These are phyloP conservation scores for Pelosia muscerda DNA, from an alignment of 2,888 invertebrate genomes.

Conservation along the genomic window DNA sequence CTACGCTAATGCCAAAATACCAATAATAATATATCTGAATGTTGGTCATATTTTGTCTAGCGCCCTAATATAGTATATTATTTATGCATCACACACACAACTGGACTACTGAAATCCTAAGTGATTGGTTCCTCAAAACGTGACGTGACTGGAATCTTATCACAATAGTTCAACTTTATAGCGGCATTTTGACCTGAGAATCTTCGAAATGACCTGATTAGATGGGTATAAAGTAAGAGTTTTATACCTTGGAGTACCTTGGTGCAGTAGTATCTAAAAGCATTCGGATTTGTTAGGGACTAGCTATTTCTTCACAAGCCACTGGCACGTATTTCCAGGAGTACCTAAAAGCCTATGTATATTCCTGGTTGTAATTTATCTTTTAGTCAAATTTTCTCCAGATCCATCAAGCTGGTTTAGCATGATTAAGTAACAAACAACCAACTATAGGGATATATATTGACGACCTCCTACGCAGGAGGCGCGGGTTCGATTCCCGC, in stretches of 20 bases:
- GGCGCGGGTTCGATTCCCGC: too few relatives aligned
- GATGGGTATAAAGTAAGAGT: constrained; percentile 33
- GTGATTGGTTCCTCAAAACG: constrained; percentile 39
- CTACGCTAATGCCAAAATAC: background rate
- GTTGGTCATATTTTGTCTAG: background rate
- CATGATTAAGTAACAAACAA: too few relatives aligned
- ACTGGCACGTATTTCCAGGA: too few relatives aligned
- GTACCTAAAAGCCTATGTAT: too few relatives aligned
- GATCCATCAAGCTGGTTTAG: too few relatives aligned
- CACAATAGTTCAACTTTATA: constrained; percentile 25
- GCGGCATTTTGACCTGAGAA: constrained; percentile 7
- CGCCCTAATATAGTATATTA: constrained; percentile 8
- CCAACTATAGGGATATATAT: too few relatives aligned
- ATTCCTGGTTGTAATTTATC: too few relatives aligned
- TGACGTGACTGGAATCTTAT: constrained; percentile 43
- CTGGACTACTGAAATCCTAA: constrained; percentile 35
- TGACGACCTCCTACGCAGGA: too few relatives aligned
- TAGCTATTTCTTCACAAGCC: background rate
- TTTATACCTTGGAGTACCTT: constrained; percentile 28
- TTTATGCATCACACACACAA: constrained; percentile 19
- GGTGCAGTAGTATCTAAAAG: background rate
- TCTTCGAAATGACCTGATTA: constrained; percentile 30
- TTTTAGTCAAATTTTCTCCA: too few relatives aligned
- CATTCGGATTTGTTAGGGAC: background rate
- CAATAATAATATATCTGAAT: constrained; percentile 1